phyloP scores from a whole-genome alignment of 2,797 vertebrate species.

The Echeneis naucrates region DNA sequence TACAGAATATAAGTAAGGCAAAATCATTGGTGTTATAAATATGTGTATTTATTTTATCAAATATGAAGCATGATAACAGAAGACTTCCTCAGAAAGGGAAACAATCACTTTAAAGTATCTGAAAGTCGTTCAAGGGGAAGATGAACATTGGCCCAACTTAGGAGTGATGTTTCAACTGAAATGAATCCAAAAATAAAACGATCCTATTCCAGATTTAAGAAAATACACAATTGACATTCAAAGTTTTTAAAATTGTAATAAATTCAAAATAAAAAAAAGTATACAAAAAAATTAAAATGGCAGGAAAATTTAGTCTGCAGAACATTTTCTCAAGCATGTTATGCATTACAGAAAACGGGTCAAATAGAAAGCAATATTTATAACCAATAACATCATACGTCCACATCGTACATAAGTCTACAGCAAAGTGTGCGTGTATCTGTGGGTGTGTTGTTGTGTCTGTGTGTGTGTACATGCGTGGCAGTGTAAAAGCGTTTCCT shows the following conservation, averaged over 20 bases:
- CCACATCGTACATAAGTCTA: slow-evolving; percentile 70
- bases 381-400: slow-evolving; percentile 69
- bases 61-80: slow-evolving; percentile 64
- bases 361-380: slow-evolving; percentile 74
- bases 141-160: slow-evolving; percentile 1
- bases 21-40: slow-evolving; percentile 58
- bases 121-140: slow-evolving; percentile 27
- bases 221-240: slow-evolving; percentile 74
- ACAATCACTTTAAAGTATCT: slow-evolving; percentile 38
- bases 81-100: slow-evolving; percentile 46
- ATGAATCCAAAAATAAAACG: slow-evolving; percentile 45
- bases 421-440: slow-evolving; percentile 47
- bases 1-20: not conserved
- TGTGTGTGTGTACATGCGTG: slow-evolving; percentile 30
- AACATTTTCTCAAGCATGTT: slow-evolving; percentile 59
- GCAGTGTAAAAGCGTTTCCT: slow-evolving; percentile 38
- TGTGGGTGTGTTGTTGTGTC: slow-evolving; percentile 11
- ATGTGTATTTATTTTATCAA: slow-evolving; percentile 73
- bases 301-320: slow-evolving; percentile 62
- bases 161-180: slow-evolving; percentile 39
- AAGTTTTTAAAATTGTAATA: slow-evolving; percentile 71
- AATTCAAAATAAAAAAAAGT: slow-evolving; percentile 62
- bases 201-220: slow-evolving; percentile 57
- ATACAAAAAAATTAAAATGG: slow-evolving; percentile 70
- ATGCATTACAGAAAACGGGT: slow-evolving; percentile 58